phyloP scores from a whole-genome alignment of 2,113 vertebrate genomes.

The Nibea coibor region DNA sequence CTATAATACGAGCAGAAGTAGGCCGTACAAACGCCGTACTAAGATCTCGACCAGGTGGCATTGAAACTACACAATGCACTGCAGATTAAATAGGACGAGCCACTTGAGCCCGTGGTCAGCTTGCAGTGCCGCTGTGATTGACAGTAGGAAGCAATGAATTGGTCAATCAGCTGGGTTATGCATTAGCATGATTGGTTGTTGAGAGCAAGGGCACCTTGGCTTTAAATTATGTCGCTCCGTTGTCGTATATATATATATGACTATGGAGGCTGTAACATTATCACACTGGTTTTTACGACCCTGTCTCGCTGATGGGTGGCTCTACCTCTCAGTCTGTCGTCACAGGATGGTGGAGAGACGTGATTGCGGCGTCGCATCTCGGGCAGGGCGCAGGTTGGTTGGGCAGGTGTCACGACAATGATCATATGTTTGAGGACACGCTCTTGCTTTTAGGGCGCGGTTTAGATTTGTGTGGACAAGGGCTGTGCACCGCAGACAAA shows the following conservation, averaged over 20 bases:
- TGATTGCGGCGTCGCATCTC: constrained; percentile 13
- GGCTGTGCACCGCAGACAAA: constrained; percentile 11
- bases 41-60: neutral
- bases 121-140: neutral
- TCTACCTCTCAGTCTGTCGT: constrained; percentile 11
- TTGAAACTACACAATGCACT: neutral
- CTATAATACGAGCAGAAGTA: neutral
- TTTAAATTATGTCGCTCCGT: constrained; percentile 53
- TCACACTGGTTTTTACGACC: constrained; percentile 50
- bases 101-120: neutral
- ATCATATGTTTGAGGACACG: constrained; percentile 22
- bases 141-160: constrained; percentile 14
- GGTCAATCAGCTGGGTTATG: constrained; percentile 42
- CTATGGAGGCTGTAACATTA: constrained; percentile 43
- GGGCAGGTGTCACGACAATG: constrained; percentile 4
- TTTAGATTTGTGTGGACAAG: constrained; percentile 14
- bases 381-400: neutral
- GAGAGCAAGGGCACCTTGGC: constrained; percentile 74
- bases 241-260: constrained; percentile 12
- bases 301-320: constrained; percentile 39
- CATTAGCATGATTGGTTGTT: constrained; percentile 67
- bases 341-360: constrained; percentile 23
- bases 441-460: neutral
- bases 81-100: neutral
- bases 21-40: neutral